A percentile compares a stretch with the other conserved stretches of the same genome.
Conservation (phyloP, 1,140 invertebrate species). For the Colletes gigas region DNA sequence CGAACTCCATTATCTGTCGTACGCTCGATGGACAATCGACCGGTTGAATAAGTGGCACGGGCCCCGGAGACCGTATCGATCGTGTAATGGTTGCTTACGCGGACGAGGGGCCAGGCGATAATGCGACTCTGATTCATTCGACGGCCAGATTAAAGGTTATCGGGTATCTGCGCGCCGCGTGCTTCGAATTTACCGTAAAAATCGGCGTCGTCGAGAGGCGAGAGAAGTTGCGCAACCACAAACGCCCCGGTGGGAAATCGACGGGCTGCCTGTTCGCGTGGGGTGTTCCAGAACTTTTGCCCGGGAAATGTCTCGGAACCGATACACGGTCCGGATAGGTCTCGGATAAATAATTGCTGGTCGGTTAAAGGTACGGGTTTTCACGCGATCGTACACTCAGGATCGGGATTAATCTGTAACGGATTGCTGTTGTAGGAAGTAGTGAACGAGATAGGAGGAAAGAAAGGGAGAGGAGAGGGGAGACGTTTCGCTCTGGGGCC, state of each 20-base stretch:
- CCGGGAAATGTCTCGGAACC: not conserved
- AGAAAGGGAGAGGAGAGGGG: too few relatives aligned
- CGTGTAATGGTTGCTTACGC: conserved; percentile 42
- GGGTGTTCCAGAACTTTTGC: not conserved
- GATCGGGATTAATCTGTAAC: not conserved
- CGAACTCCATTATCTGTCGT: conserved; percentile 51
- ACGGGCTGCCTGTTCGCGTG: not conserved
- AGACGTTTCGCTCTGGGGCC: too few relatives aligned
- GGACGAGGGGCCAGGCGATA: conserved; percentile 29
- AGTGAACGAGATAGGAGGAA: too few relatives aligned
- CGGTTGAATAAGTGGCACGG: conserved; percentile 21
- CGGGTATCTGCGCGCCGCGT: not conserved
- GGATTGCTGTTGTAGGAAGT: too few relatives aligned
- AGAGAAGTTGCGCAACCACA: not conserved
- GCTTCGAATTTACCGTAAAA: not conserved
- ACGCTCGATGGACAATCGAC: conserved; percentile 54
- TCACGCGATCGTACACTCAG: not conserved
- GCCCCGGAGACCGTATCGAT: conserved; percentile 40
- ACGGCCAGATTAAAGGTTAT: conserved; percentile 37
- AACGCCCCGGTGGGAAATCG: not conserved
- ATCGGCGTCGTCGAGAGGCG: not conserved
- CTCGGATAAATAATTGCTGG: not conserved
- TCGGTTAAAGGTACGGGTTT: not conserved
- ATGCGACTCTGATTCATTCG: conserved; percentile 53
- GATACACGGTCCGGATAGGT: not conserved